Conservation (phyloP, 2,113 vertebrate genomes). For the Tenebrosternarchus preto region DNA sequence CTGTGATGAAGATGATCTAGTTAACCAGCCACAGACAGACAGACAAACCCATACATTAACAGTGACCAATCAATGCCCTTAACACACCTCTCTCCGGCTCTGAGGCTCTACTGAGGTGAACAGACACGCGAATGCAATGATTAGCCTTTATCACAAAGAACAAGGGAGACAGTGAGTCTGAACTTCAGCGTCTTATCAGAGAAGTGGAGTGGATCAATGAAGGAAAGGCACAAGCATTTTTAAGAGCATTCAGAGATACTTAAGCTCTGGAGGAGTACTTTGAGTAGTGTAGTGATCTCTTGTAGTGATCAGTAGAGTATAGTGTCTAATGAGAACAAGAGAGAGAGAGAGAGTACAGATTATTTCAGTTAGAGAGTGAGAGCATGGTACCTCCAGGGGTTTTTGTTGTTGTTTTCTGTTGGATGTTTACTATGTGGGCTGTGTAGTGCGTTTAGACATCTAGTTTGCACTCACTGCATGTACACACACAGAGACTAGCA, state of each 20-base stretch:
- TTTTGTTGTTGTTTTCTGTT: too few relatives aligned
- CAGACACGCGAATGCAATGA: not conserved
- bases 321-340: not conserved
- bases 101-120: not conserved
- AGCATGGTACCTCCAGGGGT: too few relatives aligned
- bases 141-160: too few relatives aligned
- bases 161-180: not conserved
- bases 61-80: slow-evolving; percentile 1
- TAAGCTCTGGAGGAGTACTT: not conserved
- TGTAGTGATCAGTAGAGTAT: not conserved
- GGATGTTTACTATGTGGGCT: too few relatives aligned
- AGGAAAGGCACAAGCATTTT: not conserved
- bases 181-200: slow-evolving; percentile 5
- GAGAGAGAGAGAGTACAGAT: not conserved
- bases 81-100: not conserved
- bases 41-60: not conserved
- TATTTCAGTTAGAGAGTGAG: too few relatives aligned
- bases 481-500: too few relatives aligned
- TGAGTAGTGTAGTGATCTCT: too few relatives aligned
- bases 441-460: too few relatives aligned
- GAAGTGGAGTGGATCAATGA: not conserved
- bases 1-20: not conserved
- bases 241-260: not conserved
- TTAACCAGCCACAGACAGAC: not conserved
- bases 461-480: too few relatives aligned